These are phyloP conservation scores for Delia radicum DNA, from an alignment of 1,140 invertebrate species.

Conservation along the genomic window DNA sequence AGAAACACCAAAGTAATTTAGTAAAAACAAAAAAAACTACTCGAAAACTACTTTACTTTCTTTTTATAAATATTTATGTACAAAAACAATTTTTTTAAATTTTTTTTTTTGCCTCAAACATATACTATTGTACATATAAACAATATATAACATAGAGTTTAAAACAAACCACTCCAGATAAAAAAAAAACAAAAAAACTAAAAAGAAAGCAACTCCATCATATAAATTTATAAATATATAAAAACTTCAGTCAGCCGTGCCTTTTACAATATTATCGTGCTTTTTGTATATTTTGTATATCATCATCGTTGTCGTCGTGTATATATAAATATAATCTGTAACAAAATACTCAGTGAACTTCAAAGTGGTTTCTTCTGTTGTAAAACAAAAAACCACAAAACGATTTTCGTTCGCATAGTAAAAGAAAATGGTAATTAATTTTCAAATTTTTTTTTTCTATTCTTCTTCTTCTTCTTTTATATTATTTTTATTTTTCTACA, in stretches of 20 bases:
- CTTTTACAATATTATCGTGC: conserved; percentile 19
- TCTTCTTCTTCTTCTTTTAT: conserved; percentile 1
- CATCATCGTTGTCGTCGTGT: neutral
- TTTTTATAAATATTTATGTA: conserved; percentile 12
- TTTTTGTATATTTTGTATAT: conserved; percentile 23
- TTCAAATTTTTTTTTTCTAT: conserved; percentile 22
- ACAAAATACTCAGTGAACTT: conserved; percentile 9
- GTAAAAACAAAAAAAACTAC: neutral
- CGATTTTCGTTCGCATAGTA: conserved; percentile 39
- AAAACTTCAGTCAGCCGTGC: conserved; percentile 18
- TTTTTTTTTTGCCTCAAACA: conserved; percentile 8
- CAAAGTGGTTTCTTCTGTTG: conserved; percentile 12
- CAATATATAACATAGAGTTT: neutral
- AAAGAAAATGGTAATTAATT: conserved; percentile 56
- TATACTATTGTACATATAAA: neutral
- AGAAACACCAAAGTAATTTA: neutral
- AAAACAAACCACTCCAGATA: neutral
- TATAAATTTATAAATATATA: conserved; percentile 11
- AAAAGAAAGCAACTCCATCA: neutral
- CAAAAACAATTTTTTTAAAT: neutral
- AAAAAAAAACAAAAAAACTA: neutral
- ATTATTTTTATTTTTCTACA: neutral
- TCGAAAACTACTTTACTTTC: neutral
- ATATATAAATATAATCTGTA: neutral
- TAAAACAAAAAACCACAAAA: conserved; percentile 34